Evolutionary conservation across 2,113 vertebrate genomes (phyloP).

Genomic region (Leptocoma aspasia): DNA sequence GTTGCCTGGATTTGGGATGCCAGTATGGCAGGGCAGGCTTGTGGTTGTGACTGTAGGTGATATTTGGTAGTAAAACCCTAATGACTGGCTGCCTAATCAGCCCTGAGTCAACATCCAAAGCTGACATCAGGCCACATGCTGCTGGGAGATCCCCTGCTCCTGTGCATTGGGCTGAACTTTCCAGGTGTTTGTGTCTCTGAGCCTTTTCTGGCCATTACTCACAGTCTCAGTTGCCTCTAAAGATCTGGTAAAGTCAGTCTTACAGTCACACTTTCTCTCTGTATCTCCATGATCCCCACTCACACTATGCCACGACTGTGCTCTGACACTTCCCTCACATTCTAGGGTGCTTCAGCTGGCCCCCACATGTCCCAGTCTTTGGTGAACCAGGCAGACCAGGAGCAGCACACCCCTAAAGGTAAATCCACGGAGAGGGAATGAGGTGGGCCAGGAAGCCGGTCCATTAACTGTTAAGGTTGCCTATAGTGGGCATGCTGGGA

Average conservation of each 20-base stretch:
- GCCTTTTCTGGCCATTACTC: background rate
- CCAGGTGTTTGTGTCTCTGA: background rate
- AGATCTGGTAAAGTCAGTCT: background rate
- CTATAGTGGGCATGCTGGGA: background rate
- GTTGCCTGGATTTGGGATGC: background rate
- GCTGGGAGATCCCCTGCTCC: background rate
- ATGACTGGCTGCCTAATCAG: background rate
- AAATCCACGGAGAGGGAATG: background rate
- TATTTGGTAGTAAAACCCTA: background rate
- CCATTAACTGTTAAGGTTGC: background rate
- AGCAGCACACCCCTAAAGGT: constrained; percentile 76
- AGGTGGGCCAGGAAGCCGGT: background rate
- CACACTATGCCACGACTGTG: background rate
- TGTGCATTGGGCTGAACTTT: background rate
- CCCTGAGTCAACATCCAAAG: background rate
- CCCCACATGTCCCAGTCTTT: constrained; percentile 61
- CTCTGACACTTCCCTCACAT: background rate
- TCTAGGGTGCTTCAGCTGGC: constrained; percentile 63
- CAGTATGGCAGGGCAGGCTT: background rate
- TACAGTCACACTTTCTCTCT: background rate
- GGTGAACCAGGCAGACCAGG: constrained; percentile 54
- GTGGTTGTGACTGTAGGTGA: background rate
- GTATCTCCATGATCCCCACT: background rate
- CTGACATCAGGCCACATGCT: background rate
- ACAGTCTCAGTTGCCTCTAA: background rate